Conservation (phyloP, 1,140 invertebrate genomes). For the Aplysia californica region DNA sequence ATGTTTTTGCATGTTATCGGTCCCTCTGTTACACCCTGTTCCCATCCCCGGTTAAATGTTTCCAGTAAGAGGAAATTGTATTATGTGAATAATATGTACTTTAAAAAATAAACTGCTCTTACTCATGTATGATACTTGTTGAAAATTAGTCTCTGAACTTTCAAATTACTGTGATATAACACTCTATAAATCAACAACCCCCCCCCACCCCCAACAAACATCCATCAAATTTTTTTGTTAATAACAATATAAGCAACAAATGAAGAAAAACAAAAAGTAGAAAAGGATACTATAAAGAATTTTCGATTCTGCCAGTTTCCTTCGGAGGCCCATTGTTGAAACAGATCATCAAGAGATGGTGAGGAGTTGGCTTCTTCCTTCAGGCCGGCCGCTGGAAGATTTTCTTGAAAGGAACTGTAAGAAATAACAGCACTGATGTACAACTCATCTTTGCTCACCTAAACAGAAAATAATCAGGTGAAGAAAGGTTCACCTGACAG, state of each 20-base stretch:
- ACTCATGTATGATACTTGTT: too few relatives aligned
- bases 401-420: slow-evolving; percentile 27
- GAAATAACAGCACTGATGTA: not conserved
- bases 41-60: not conserved
- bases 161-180: too few relatives aligned
- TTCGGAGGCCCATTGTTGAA: not conserved
- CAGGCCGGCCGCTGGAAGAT: slow-evolving; percentile 16
- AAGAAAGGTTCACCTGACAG: too few relatives aligned
- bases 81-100: too few relatives aligned
- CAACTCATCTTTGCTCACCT: not conserved
- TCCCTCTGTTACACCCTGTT: not conserved
- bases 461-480: too few relatives aligned
- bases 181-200: too few relatives aligned
- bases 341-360: slow-evolving; percentile 8
- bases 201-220: too few relatives aligned
- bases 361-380: not conserved
- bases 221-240: too few relatives aligned
- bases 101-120: too few relatives aligned
- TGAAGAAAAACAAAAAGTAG: not conserved
- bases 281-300: slow-evolving; percentile 28
- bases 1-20: too few relatives aligned
- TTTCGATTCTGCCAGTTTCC: not conserved
- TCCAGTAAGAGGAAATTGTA: not conserved
- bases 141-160: too few relatives aligned
- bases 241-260: too few relatives aligned